phyloP scores from a whole-genome alignment of 2,888 invertebrate genomes.

The Gibbula magus region DNA sequence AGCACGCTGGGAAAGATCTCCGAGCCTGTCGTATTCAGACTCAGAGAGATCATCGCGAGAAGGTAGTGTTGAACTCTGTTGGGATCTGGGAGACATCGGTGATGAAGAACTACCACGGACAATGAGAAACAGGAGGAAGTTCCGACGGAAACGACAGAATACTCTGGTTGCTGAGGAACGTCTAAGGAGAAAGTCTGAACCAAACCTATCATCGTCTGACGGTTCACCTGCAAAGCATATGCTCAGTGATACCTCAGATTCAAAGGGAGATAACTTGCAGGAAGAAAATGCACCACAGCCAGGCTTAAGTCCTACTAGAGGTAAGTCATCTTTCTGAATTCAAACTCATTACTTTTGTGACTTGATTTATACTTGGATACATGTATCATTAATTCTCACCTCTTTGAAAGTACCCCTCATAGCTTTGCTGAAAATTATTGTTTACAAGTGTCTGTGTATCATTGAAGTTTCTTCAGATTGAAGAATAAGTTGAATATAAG shows the following conservation, averaged over 20 bases:
- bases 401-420: too few species aligned
- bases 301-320: too few species aligned
- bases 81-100: slow-evolving; percentile 57
- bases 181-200: too few species aligned
- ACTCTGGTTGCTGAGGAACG: neutral
- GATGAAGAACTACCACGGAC: slow-evolving; percentile 15
- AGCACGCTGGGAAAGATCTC: slow-evolving; percentile 44
- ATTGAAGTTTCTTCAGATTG: too few species aligned
- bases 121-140: neutral
- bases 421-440: neutral
- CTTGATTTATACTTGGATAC: too few species aligned
- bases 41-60: slow-evolving; percentile 43
- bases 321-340: too few species aligned
- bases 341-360: too few species aligned
- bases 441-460: neutral
- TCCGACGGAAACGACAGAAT: neutral
- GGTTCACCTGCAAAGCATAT: neutral
- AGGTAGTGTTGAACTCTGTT: slow-evolving; percentile 58
- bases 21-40: slow-evolving; percentile 41
- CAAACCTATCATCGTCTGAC: neutral
- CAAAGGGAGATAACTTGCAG: neutral
- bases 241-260: neutral
- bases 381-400: too few species aligned
- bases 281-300: neutral
- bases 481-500: too few species aligned